Base-by-base conservation (phyloP, 2,888 invertebrate species). In the Protodeltote pygarga region DNA sequence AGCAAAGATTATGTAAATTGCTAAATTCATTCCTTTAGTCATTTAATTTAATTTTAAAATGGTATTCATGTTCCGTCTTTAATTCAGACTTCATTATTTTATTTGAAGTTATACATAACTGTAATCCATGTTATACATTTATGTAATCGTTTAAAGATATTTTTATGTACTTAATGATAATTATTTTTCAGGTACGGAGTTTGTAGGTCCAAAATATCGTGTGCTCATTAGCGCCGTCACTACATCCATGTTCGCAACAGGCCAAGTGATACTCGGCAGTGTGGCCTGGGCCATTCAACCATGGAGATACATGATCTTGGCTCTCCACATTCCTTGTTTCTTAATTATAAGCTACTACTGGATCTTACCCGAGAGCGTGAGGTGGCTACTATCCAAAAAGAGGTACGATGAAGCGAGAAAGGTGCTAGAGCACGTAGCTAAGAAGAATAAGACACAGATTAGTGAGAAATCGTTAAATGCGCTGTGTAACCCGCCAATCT, bases 351-450 rank as follows among this genome's bases (percentile, higher is more conserved):
- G 89, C 3, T 95, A 95, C 75, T 94, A 94, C 64, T 95, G 95
- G 94, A 63, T 95, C 2, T 57, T 89, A 5, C 67, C 80, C 0
- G 96, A 96, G 83, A 96, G 95, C 23, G 93, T 95, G 8, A 92
- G 97, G 54, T 97, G 97, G 97, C 89, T 96, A 11, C 81, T 96
- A 5, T 94, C 95, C 1, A 95, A 95, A 60, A 93, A 94, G 16
- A 93, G 93, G 65, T 93, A 91, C 45, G 89, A 93, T 0, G 93
- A 94, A 61, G 96, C 95, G 0, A 93, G 93, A 57, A 75, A 71
- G 3, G 93, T 95, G 4, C 78, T 95, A 25, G 87, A 91, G 9
- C 93, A 89, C 54, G 94, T 95, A 0, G 94, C 95, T 0, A 89
- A 79, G 52, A 84, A 94, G 0, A 96, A 96, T 61, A 93, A 92